Evolutionary conservation across 2,888 invertebrate species (phyloP).

Genomic region (Lithophane leautieri): DNA sequence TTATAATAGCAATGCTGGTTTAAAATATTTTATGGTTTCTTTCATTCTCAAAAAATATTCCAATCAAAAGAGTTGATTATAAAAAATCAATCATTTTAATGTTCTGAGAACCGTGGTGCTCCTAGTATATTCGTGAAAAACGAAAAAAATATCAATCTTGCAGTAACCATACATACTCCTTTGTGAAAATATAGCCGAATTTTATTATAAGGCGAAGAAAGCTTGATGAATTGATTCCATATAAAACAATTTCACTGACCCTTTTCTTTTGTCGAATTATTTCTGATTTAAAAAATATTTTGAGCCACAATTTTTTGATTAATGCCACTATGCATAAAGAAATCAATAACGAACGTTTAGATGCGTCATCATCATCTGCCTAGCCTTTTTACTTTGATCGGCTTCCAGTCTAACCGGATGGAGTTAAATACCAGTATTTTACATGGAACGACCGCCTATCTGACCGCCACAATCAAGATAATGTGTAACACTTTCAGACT

Average conservation of each 20-base stretch:
- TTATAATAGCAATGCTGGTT: too few relatives aligned
- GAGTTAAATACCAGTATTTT: too few relatives aligned
- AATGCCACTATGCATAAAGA: not conserved
- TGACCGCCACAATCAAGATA: too few relatives aligned
- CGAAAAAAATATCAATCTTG: constrained; percentile 31
- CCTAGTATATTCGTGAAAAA: constrained; percentile 9
- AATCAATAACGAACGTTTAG: not conserved
- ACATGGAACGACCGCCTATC: too few relatives aligned
- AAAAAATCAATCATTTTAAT: not conserved
- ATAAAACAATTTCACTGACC: constrained; percentile 30
- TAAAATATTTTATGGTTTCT: not conserved
- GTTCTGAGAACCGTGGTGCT: not conserved
- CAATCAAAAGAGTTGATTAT: not conserved
- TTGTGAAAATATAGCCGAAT: constrained; percentile 36
- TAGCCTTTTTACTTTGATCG: not conserved
- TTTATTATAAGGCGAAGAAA: constrained; percentile 12
- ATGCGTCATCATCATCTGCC: too few relatives aligned
- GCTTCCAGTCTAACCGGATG: too few relatives aligned
- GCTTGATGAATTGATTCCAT: constrained; percentile 40
- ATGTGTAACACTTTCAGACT: too few relatives aligned
- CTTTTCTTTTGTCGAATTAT: constrained; percentile 18
- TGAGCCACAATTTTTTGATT: not conserved
- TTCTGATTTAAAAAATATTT: constrained; percentile 20
- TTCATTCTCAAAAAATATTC: not conserved
- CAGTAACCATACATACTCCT: not conserved